A percentile compares a stretch with the other conserved stretches of the same genome.
Evolutionary conservation across 2,888 invertebrate species (phyloP).

Genomic region (Spatulosminthurus flaviceps): DNA sequence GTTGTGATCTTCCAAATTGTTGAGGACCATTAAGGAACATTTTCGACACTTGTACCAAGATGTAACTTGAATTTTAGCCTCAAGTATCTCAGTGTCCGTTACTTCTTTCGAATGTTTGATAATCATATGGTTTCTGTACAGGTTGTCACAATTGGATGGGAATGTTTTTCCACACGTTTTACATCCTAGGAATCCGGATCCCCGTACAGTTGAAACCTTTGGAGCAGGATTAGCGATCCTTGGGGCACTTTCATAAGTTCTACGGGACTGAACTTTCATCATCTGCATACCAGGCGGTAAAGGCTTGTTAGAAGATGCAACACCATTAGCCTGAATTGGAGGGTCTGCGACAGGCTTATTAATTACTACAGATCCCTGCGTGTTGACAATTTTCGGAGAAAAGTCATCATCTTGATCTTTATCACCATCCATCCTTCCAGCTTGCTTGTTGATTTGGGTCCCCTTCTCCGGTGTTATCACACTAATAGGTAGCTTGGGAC

Average conservation of each 20-base stretch:
- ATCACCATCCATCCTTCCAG: background rate
- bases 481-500: conserved; percentile 22
- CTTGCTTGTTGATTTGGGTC: background rate
- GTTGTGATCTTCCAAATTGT: conserved; percentile 48
- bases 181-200: conserved; percentile 45
- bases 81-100: conserved; percentile 35
- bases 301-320: background rate
- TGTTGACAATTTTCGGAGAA: conserved; percentile 42
- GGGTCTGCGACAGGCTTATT: background rate
- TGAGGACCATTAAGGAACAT: conserved; percentile 41
- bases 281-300: background rate
- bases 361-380: conserved; percentile 35
- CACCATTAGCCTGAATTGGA: conserved; percentile 16
- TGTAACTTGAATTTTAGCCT: conserved; percentile 39
- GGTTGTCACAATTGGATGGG: conserved; percentile 40
- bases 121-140: conserved; percentile 51
- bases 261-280: background rate
- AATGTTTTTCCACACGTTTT: conserved; percentile 47
- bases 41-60: conserved; percentile 48
- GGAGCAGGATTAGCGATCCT: background rate
- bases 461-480: conserved; percentile 12
- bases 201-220: background rate
- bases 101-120: conserved; percentile 49
- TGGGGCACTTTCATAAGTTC: background rate
- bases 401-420: conserved; percentile 43